Evolutionary conservation across 2,888 invertebrate species (phyloP), one percentile per base, ranked within the genome.

Genomic region (Meghimatium bilineatum): DNA sequence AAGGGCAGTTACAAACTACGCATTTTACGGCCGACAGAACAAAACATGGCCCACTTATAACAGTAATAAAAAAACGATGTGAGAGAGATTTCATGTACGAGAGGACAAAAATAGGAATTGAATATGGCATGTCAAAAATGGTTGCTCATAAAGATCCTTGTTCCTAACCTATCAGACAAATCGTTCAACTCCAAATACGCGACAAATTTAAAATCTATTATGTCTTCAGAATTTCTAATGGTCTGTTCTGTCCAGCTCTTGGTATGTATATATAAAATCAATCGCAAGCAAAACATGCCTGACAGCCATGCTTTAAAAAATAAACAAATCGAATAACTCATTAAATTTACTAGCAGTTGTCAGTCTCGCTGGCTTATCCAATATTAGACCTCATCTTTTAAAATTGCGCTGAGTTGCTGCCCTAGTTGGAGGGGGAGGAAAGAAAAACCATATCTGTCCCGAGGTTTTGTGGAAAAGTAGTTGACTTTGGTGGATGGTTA

Each of bases 281-380:
- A 66, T 32, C 32, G 32, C 12, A 32, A 66, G 20, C 32, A 66
- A 66, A 32, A 32, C 32, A 1, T 66, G 32, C 10, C 66, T 32
- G 66, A 29, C 32, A 66, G 66, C 32, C 17, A 2, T 14, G 29
- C 14, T 17, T 66, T 32, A 14, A 32, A 1, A 32, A n/a, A 12
- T 10, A n/a, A 14, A 63, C 26, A 10, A 63, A 26, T 20, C 34
- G 1, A 66, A 66, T 66, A 66, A 66, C 66, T 66, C 60, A 26
- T 66, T 1, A 66, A 29, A 66, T 66, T 66, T 32, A 32, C 66
- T 66, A 66, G 66, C 66, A 66, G 66, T 32, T 66, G 66, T 66
- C 66, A 66, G 29, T 66, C 32, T 66, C 14, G 20, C 66, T 32
- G 32, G 32, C 32, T 66, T 32, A 32, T 32, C 66, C 66, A 32